Conservation (phyloP, 2,888 invertebrate species). For the Drepana falcataria region DNA sequence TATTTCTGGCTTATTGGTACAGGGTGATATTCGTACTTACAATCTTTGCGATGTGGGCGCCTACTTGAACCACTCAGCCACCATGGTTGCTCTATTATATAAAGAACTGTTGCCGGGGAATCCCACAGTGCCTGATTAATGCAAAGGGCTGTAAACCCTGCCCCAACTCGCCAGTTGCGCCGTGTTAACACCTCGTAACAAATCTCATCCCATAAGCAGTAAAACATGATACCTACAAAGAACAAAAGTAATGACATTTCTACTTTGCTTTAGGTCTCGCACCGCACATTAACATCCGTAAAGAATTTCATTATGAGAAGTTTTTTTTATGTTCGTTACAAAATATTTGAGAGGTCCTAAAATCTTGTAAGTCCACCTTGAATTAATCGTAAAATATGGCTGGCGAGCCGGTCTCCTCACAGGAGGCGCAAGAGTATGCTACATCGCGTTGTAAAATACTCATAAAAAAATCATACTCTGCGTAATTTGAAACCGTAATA, state of each 20-base stretch:
- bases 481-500: constrained; percentile 5
- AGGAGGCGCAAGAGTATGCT: too few relatives aligned
- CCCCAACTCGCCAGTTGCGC: background rate
- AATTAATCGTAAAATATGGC: constrained; percentile 15
- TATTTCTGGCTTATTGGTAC: too few relatives aligned
- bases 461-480: too few relatives aligned
- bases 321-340: constrained; percentile 17
- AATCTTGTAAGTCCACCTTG: constrained; percentile 13
- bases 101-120: too few relatives aligned
- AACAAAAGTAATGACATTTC: background rate
- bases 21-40: too few relatives aligned
- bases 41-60: too few relatives aligned
- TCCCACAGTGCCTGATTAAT: background rate
- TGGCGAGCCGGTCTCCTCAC: background rate
- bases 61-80: too few relatives aligned
- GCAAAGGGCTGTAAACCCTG: background rate
- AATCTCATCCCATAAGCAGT: background rate
- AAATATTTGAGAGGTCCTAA: constrained; percentile 18
- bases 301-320: constrained; percentile 18
- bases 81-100: too few relatives aligned
- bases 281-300: constrained; percentile 7
- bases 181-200: background rate
- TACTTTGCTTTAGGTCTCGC: background rate
- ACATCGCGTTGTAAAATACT: too few relatives aligned
- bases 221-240: background rate